phyloP scores from a whole-genome alignment of 1,140 invertebrate genomes.

The Caenorhabditis briggsae region DNA sequence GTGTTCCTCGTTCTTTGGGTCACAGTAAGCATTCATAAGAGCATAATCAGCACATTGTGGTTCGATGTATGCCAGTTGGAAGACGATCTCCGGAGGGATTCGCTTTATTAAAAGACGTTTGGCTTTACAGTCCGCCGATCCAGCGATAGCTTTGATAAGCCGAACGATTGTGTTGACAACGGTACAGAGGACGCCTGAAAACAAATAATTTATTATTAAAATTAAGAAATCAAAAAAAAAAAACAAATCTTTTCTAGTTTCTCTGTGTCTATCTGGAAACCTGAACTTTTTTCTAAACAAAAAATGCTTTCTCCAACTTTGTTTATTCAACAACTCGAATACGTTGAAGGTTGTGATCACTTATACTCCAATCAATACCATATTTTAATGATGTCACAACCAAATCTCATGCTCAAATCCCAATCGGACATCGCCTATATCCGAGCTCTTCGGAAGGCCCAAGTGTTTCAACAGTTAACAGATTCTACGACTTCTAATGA shows the following conservation, averaged over 20 bases:
- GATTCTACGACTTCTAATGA: not conserved
- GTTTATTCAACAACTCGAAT: constrained; percentile 23
- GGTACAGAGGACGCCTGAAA: not conserved
- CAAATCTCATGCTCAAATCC: not conserved
- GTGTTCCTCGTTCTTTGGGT: constrained; percentile 36
- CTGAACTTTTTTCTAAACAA: constrained; percentile 34
- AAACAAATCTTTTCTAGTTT: not conserved
- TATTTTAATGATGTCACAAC: too few species aligned
- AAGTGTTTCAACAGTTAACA: constrained; percentile 22
- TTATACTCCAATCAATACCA: not conserved
- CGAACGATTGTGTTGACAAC: constrained; percentile 12
- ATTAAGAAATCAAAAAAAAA: not conserved
- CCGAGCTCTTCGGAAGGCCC: not conserved
- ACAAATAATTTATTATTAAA: not conserved
- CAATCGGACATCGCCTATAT: constrained; percentile 7
- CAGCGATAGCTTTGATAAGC: constrained; percentile 20
- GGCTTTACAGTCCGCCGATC: constrained; percentile 11
- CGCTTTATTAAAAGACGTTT: constrained; percentile 10
- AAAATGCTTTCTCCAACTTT: not conserved
- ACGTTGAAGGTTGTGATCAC: constrained; percentile 1
- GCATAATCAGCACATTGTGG: not conserved
- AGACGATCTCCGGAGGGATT: not conserved
- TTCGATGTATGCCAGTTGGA: constrained; percentile 35
- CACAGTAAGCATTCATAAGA: constrained; percentile 16
- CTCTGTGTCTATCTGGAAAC: not conserved